phyloP scores from a whole-genome alignment of 2,888 invertebrate genomes.

The Anoplius nigerrimus region DNA sequence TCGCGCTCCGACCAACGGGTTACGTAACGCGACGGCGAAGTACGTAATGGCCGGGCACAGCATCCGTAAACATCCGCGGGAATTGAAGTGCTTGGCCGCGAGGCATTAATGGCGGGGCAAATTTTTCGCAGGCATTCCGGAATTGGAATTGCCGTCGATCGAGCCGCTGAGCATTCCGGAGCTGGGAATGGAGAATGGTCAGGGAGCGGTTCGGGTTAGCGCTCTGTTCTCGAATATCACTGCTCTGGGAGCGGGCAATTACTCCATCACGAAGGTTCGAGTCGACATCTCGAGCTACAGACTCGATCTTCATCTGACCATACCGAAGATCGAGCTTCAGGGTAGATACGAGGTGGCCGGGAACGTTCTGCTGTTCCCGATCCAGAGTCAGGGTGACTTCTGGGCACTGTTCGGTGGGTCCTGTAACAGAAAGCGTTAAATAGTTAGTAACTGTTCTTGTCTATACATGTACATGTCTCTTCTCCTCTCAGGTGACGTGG shows the following conservation, averaged over 20 bases:
- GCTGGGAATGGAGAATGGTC: slow-evolving; percentile 86
- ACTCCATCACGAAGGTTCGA: slow-evolving; percentile 81
- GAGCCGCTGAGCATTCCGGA: slow-evolving; percentile 84
- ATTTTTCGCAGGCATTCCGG: slow-evolving; percentile 78
- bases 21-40: slow-evolving; percentile 6
- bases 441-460: neutral
- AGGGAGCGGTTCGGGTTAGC: slow-evolving; percentile 84
- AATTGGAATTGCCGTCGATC: slow-evolving; percentile 84
- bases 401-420: slow-evolving; percentile 88
- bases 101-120: neutral
- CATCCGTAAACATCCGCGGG: neutral
- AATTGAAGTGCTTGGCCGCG: neutral
- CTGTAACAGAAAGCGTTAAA: too few relatives aligned
- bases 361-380: slow-evolving; percentile 86
- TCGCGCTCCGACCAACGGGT: neutral
- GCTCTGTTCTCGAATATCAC: slow-evolving; percentile 86
- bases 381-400: slow-evolving; percentile 87
- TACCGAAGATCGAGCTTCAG: slow-evolving; percentile 84
- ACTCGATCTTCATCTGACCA: slow-evolving; percentile 69
- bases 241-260: slow-evolving; percentile 86
- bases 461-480: neutral
- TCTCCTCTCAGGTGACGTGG: slow-evolving; percentile 80
- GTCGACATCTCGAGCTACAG: slow-evolving; percentile 64
- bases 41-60: neutral
- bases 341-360: slow-evolving; percentile 87